A percentile compares a stretch with the other conserved stretches of the same genome.
Evolutionary conservation across 2,888 invertebrate genomes (phyloP).

Genomic region (Chaetogeoica ovagalla): DNA sequence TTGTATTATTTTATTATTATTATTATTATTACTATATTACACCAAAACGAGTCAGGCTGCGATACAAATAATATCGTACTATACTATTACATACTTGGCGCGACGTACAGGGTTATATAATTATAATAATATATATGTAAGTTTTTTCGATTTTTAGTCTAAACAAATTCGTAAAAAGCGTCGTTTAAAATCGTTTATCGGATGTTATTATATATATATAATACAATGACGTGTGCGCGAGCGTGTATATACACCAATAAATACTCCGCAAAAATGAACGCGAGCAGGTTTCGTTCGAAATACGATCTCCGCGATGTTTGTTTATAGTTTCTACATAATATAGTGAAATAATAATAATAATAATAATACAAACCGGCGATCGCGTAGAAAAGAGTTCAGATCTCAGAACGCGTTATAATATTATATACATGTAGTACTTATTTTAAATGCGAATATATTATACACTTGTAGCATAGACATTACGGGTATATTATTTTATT

Average conservation of each 20-base stretch:
- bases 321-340: not conserved
- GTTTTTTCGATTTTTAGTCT: slow-evolving; percentile 16
- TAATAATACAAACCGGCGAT: no score
- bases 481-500: no score
- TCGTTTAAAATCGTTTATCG: slow-evolving; percentile 5
- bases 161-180: slow-evolving; percentile 18
- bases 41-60: no score
- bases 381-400: no score
- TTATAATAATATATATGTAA: not conserved
- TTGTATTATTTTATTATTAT: no score
- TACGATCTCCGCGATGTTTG: not conserved
- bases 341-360: slow-evolving; percentile 2
- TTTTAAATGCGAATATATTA: no score
- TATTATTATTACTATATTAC: not conserved
- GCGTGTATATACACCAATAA: not conserved
- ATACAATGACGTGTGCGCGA: not conserved
- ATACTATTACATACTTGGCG: no score
- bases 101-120: no score
- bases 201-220: not conserved
- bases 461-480: no score
- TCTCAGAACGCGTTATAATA: no score
- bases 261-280: not conserved
- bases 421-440: no score
- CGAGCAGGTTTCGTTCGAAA: slow-evolving; percentile 5
- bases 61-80: no score